A percentile compares a stretch with the other conserved stretches of the same genome.
phyloP scores from a whole-genome alignment of 2,888 invertebrate species.

The Tipula helvola region DNA sequence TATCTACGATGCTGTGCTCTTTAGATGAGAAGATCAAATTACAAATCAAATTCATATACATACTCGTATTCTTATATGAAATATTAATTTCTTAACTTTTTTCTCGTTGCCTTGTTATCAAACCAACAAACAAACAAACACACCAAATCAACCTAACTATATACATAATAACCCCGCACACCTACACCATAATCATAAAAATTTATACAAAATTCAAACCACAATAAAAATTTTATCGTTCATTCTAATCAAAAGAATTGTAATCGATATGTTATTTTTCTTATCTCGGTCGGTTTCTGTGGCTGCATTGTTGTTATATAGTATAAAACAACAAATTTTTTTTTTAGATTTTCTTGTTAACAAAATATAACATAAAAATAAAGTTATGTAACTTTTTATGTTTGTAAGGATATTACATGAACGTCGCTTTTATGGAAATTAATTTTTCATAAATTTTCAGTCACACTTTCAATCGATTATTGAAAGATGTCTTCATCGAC shows the following conservation, averaged over 20 bases:
- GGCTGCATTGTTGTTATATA: neutral
- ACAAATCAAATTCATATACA: neutral
- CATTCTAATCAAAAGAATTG: neutral
- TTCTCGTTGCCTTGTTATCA: neutral
- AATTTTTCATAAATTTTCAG: neutral
- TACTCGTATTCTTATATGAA: neutral
- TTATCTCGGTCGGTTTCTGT: neutral
- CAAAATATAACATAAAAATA: neutral
- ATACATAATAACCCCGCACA: neutral
- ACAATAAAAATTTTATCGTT: neutral
- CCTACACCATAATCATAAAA: neutral
- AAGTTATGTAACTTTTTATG: neutral
- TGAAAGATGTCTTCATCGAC: neutral
- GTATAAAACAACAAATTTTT: neutral
- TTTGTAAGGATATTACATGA: neutral
- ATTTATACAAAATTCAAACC: neutral
- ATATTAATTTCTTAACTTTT: neutral
- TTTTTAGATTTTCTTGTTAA: neutral
- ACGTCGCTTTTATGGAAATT: neutral
- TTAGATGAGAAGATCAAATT: neutral
- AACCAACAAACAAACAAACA: neutral
- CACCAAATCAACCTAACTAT: neutral
- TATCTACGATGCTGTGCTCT: neutral
- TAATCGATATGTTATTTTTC: neutral
- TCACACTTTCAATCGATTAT: neutral